These are phyloP conservation scores for Chlorops oryzae DNA, from an alignment of 1,140 invertebrate species.

Conservation along the genomic window DNA sequence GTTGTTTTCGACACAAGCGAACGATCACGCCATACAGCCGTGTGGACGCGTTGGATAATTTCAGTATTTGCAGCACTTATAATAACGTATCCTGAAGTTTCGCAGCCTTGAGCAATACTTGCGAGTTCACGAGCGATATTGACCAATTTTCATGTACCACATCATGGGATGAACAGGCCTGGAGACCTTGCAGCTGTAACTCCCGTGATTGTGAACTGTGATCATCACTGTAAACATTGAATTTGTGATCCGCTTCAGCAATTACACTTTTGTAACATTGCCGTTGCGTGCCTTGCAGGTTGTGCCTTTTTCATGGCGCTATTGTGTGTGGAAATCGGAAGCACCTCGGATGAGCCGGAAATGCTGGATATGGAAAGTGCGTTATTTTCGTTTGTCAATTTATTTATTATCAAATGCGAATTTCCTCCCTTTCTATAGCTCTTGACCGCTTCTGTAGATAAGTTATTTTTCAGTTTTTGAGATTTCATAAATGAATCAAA, in stretches of 20 bases:
- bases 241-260: slow-evolving; percentile 89
- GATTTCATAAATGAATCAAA: slow-evolving; percentile 91
- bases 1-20: slow-evolving; percentile 89
- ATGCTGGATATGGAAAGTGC: background rate
- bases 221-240: slow-evolving; percentile 88
- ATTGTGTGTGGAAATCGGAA: slow-evolving; percentile 22
- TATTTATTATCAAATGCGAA: slow-evolving; percentile 60
- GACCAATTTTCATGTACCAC: slow-evolving; percentile 89
- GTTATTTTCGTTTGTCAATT: slow-evolving; percentile 48
- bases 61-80: slow-evolving; percentile 92
- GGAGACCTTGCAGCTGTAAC: slow-evolving; percentile 74
- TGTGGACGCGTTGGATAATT: slow-evolving; percentile 82
- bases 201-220: slow-evolving; percentile 67
- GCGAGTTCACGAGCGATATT: slow-evolving; percentile 82
- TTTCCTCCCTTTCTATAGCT: slow-evolving; percentile 71
- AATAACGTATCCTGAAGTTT: slow-evolving; percentile 94
- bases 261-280: slow-evolving; percentile 88
- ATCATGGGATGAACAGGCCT: slow-evolving; percentile 82
- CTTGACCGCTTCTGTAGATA: slow-evolving; percentile 93
- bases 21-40: slow-evolving; percentile 85
- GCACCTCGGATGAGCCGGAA: too few relatives aligned
- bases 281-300: slow-evolving; percentile 62
- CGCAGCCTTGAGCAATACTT: slow-evolving; percentile 91
- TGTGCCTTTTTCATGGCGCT: slow-evolving; percentile 46
- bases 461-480: slow-evolving; percentile 88